phyloP scores from a whole-genome alignment of 2,888 invertebrate species.

The Cremastinae sp. region DNA sequence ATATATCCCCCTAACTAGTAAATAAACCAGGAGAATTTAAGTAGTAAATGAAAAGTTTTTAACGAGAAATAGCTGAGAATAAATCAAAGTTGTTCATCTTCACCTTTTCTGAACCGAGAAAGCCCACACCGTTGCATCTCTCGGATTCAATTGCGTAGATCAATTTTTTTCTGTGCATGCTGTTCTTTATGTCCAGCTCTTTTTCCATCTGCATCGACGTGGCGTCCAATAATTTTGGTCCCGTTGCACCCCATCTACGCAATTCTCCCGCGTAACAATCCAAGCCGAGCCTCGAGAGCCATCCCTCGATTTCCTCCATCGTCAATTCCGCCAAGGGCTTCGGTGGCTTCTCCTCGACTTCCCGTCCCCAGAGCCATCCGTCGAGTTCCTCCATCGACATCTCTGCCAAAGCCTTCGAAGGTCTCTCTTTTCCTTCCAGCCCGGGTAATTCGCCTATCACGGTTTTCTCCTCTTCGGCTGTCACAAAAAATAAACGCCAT shows the following conservation, averaged over 20 bases:
- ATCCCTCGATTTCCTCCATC: constrained; percentile 89
- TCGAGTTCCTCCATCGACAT: constrained; percentile 92
- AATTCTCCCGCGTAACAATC: constrained; percentile 90
- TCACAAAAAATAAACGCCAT: neutral
- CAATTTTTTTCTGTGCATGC: constrained; percentile 96
- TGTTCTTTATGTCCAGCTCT: constrained; percentile 90
- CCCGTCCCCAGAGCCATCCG: constrained; percentile 88
- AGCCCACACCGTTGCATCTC: constrained; percentile 71
- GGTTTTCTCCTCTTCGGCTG: constrained; percentile 85
- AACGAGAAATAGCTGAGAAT: too few relatives aligned
- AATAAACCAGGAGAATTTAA: neutral
- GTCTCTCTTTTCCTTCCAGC: constrained; percentile 61
- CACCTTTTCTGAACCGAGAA: constrained; percentile 77
- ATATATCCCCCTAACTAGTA: neutral
- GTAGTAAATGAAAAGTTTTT: constrained; percentile 4
- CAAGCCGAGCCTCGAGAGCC: constrained; percentile 90
- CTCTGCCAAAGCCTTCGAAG: constrained; percentile 85
- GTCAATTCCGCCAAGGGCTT: constrained; percentile 90
- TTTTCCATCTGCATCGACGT: constrained; percentile 93
- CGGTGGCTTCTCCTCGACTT: constrained; percentile 63
- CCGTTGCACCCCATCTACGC: constrained; percentile 91
- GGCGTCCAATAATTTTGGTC: constrained; percentile 90
- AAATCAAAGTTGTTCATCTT: constrained; percentile 55
- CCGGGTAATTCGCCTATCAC: constrained; percentile 80
- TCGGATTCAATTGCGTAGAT: constrained; percentile 81